Percentiles rank a stretch among this genome's conserved stretches.
Conservation (phyloP, 2,797 vertebrate genomes). For the Characodon lateralis region DNA sequence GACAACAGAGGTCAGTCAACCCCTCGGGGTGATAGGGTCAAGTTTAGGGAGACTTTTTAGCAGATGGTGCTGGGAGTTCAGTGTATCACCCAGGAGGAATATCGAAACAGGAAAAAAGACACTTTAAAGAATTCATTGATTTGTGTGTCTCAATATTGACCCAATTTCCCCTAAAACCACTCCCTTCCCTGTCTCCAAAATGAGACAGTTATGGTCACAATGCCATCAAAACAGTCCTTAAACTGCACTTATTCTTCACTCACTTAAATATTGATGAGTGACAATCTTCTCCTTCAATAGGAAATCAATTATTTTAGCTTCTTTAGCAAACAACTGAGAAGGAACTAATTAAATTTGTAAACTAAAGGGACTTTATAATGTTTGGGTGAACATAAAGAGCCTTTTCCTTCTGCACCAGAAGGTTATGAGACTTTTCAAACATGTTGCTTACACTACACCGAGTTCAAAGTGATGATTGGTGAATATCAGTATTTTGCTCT, state of each 20-base stretch:
- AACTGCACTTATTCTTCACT: conserved; percentile 69
- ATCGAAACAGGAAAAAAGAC: conserved; percentile 66
- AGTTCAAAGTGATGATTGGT: background rate
- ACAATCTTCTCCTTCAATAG: conserved; percentile 38
- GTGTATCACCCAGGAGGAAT: conserved; percentile 69
- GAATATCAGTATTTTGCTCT: background rate
- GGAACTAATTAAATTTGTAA: conserved; percentile 19
- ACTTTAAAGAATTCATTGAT: conserved; percentile 72
- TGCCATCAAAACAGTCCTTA: conserved; percentile 68
- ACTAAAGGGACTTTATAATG: background rate
- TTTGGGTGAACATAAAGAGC: background rate
- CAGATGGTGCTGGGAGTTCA: conserved; percentile 79
- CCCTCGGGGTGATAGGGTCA: conserved; percentile 69
- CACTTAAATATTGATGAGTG: conserved; percentile 75
- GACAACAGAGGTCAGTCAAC: conserved; percentile 54
- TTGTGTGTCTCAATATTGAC: conserved; percentile 67
- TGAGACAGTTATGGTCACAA: conserved; percentile 75
- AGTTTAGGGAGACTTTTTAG: conserved; percentile 73
- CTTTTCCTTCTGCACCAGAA: background rate
- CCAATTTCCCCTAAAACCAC: conserved; percentile 21
- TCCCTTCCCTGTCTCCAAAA: conserved; percentile 52
- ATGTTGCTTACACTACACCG: no score
- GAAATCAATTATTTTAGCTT: conserved; percentile 68
- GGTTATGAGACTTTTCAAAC: background rate
- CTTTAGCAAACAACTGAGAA: conserved; percentile 28